Evolutionary conservation across 2,797 vertebrate species (phyloP).

Genomic region (Pseudochromis fuscus): DNA sequence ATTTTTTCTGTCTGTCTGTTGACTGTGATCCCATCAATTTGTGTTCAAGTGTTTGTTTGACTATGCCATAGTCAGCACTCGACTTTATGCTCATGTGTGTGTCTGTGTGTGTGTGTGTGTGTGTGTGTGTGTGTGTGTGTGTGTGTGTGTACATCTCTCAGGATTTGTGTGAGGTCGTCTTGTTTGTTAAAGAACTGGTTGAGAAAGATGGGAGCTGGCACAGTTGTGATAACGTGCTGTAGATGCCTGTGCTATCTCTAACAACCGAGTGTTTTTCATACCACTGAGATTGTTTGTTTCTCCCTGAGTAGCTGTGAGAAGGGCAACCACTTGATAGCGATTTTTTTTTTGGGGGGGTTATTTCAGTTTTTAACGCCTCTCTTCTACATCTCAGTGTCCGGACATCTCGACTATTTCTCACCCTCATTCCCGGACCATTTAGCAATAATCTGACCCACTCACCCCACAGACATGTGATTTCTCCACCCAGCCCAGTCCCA

Average conservation of each 20-base stretch:
- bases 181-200: slow-evolving; percentile 47
- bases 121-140: slow-evolving; percentile 7
- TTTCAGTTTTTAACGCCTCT: not conserved
- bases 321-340: not conserved
- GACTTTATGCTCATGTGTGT: not conserved
- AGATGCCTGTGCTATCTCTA: slow-evolving; percentile 39
- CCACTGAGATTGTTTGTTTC: not conserved
- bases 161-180: slow-evolving; percentile 6
- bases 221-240: slow-evolving; percentile 24
- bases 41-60: slow-evolving; percentile 42
- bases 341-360: not conserved
- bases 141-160: slow-evolving; percentile 22
- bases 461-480: slow-evolving; percentile 28
- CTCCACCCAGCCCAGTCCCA: slow-evolving; percentile 34
- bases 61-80: slow-evolving; percentile 21
- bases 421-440: slow-evolving; percentile 11
- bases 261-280: slow-evolving; percentile 33
- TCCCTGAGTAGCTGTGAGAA: not conserved
- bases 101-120: not conserved
- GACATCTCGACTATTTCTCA: not conserved
- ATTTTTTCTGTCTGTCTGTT: not conserved
- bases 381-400: not conserved
- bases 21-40: slow-evolving; percentile 30
- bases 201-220: slow-evolving; percentile 20
- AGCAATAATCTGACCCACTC: slow-evolving; percentile 27